Percentiles rank a stretch among this genome's conserved stretches.
Conservation (phyloP, 1,140 invertebrate species). For the Coenobita brevimanus region DNA sequence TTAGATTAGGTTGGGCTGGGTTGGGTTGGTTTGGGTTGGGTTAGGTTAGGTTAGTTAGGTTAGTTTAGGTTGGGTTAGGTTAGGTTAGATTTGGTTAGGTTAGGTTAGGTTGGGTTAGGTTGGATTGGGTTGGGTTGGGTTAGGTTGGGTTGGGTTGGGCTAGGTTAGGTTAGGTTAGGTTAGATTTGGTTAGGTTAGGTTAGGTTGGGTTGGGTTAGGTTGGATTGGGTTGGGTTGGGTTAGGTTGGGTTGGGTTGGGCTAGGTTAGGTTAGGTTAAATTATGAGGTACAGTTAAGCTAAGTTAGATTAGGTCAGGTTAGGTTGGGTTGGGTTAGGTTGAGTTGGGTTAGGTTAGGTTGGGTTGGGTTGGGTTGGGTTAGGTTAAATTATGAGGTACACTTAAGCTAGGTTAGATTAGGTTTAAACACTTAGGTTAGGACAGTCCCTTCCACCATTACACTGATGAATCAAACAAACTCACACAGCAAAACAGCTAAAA, state of each 20-base stretch:
- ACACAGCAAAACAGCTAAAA: no score
- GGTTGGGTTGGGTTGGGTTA: conserved; percentile 34
- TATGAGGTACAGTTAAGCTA: no score
- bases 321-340: conserved; percentile 34
- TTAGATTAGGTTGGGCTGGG: conserved; percentile 39
- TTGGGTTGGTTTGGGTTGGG: no score
- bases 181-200: no score
- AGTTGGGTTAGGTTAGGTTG: conserved; percentile 32
- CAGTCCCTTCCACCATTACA: no score
- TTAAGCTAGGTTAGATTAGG: no score
- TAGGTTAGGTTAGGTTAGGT: conserved; percentile 15
- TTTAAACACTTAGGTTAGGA: no score
- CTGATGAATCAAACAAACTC: no score
- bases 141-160: conserved; percentile 18
- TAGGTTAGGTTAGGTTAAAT: conserved; percentile 31
- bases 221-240: conserved; percentile 32
- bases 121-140: conserved; percentile 6
- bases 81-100: no score
- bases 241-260: conserved; percentile 39
- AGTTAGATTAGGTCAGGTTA: conserved; percentile 23
- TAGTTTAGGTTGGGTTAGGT: no score
- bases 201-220: conserved; percentile 37
- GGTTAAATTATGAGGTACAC: no score
- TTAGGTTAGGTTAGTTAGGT: no score
- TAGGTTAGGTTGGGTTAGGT: conserved; percentile 13